These are phyloP conservation scores for Sakesphorus luctuosus DNA, from an alignment of 2,113 vertebrate species.

Conservation along the genomic window DNA sequence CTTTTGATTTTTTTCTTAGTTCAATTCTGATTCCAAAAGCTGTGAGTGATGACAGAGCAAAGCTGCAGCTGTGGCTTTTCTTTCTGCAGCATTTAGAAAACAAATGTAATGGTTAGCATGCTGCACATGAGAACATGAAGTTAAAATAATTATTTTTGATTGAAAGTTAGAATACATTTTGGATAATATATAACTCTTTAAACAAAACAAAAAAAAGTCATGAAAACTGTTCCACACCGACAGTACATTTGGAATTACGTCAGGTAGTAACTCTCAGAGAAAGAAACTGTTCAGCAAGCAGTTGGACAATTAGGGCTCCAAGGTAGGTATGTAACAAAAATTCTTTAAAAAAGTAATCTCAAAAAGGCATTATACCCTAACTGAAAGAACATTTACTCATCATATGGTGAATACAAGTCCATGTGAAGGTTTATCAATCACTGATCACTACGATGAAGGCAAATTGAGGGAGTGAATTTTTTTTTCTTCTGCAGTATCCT, in stretches of 20 bases:
- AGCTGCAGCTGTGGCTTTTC: slow-evolving; percentile 50
- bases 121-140: background rate
- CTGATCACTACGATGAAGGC: background rate
- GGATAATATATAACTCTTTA: background rate
- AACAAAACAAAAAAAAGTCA: background rate
- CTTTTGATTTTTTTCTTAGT: slow-evolving; percentile 12
- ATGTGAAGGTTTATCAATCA: background rate
- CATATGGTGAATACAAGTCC: background rate
- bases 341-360: background rate
- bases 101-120: background rate
- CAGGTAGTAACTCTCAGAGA: background rate
- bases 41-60: slow-evolving; percentile 28
- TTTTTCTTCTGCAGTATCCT: background rate
- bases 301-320: background rate
- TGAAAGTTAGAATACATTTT: background rate
- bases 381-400: background rate
- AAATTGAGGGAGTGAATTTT: background rate
- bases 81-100: slow-evolving; percentile 13
- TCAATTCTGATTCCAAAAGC: slow-evolving; percentile 25
- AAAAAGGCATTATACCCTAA: background rate
- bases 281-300: background rate
- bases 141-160: background rate
- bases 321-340: background rate
- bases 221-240: background rate
- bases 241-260: background rate